phyloP scores from a whole-genome alignment of 2,888 invertebrate species.

The Allacma fusca region DNA sequence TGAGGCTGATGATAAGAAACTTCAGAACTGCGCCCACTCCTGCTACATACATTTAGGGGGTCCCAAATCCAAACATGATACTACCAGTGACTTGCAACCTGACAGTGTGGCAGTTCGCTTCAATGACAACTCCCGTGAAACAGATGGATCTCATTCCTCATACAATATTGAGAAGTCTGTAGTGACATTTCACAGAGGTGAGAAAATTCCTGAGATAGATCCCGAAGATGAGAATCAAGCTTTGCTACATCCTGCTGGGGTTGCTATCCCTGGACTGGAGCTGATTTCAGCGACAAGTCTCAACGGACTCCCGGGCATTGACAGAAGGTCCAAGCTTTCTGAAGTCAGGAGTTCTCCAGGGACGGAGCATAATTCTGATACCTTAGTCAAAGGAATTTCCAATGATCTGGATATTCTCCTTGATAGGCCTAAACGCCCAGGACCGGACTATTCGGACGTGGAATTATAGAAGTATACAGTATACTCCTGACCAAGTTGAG shows the following conservation, averaged over 20 bases:
- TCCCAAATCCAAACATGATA: background rate
- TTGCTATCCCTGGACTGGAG: background rate
- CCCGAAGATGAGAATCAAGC: background rate
- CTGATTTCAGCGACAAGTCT: background rate
- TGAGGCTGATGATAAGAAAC: slow-evolving; percentile 17
- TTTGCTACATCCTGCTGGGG: background rate
- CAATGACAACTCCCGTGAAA: background rate
- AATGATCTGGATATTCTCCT: slow-evolving; percentile 40
- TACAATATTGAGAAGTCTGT: slow-evolving; percentile 9
- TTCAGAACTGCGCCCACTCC: background rate
- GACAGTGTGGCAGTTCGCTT: slow-evolving; percentile 1
- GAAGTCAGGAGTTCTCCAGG: slow-evolving; percentile 9
- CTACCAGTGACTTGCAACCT: background rate
- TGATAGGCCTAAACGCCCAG: slow-evolving; percentile 14
- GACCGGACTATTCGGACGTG: slow-evolving; percentile 18
- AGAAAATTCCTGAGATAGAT: background rate
- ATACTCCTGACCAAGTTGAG: too few species aligned
- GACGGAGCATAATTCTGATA: slow-evolving; percentile 29
- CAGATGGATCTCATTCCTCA: slow-evolving; percentile 33
- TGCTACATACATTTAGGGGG: background rate
- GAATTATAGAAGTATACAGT: background rate
- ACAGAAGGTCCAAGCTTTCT: background rate
- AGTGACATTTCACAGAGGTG: slow-evolving; percentile 25
- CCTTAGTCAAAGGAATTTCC: slow-evolving; percentile 44
- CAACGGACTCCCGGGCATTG: background rate